Base-by-base conservation (phyloP, 37 sponge, comb jelly and placozoan species). In the Beroe forskalii region DNA sequence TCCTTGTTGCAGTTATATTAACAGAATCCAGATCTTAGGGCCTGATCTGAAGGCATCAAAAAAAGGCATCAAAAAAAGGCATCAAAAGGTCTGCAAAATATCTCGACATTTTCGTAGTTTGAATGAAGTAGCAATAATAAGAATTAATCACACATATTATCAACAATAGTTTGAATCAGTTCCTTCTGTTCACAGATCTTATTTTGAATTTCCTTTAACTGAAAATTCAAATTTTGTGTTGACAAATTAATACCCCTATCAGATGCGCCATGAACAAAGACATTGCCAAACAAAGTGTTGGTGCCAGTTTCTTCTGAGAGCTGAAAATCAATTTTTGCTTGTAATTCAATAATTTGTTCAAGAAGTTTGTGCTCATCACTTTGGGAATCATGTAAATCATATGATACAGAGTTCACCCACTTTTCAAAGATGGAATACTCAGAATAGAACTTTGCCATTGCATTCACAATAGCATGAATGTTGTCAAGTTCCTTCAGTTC, bases 321-420 rank as follows among this genome's bases (percentile, higher is more conserved):
- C 28, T 32, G 27, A 1, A 69, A 14, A 8, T 69, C 72, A 36
- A 69, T 69, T 32, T 69, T 27, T 14, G 72, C 72, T 69, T 69
- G 72, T 33, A 69, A 36, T 4, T 69, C 72, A 69, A 69, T 69
- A 20, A 69, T 69, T 17, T 32, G 27, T 36, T 17, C 32, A 2
- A 69, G 17, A 31, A 69, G 38, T 69, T 69, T 32, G 19, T 27
- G 27, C 32, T 69, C 72, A 14, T 33, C 6, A 36, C 72, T 69
- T 36, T 19, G 38, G 4, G 72, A 3, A 20, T 36, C 72, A 12
- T 32, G 28, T 23, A 80, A 80, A 12, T 37, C 86, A 80, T 80
- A 80, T 12, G 28, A 32, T 22, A 80, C 86, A 14, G 86, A 80
- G 22, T 12, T 80, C 17, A 80, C 48, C 86, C 86, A 80, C 35